Percentiles rank a stretch among this genome's conserved stretches.
Evolutionary conservation across 2,113 vertebrate genomes (phyloP).

Genomic region (Sisor rabdophorus): DNA sequence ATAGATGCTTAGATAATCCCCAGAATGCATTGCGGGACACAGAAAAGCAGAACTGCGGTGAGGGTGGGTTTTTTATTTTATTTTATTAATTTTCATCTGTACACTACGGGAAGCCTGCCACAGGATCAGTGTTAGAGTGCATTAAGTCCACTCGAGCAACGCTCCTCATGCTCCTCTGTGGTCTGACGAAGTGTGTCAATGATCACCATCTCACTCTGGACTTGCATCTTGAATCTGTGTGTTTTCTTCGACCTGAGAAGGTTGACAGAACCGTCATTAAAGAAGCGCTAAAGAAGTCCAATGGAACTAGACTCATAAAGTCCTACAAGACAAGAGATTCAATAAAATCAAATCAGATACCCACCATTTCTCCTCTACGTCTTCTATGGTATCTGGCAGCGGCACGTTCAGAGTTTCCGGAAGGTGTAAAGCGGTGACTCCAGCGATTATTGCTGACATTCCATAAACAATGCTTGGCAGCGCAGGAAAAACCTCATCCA

Average conservation of each 20-base stretch:
- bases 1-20: not conserved
- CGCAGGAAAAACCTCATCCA: slow-evolving; percentile 75
- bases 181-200: slow-evolving; percentile 9
- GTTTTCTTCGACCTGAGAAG: slow-evolving; percentile 26
- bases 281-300: too few species aligned
- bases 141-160: not conserved
- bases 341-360: not conserved
- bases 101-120: not conserved
- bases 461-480: slow-evolving; percentile 80
- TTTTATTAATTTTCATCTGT: not conserved
- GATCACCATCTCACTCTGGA: slow-evolving; percentile 4
- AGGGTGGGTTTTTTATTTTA: not conserved
- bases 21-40: slow-evolving; percentile 1
- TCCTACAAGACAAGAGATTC: not conserved
- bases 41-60: not conserved
- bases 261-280: not conserved
- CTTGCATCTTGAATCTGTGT: not conserved
- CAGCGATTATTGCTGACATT: slow-evolving; percentile 66
- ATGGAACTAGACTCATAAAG: not conserved
- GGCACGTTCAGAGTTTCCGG: slow-evolving; percentile 79
- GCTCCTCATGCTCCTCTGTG: slow-evolving; percentile 2
- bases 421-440: slow-evolving; percentile 68
- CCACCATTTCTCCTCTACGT: slow-evolving; percentile 72
- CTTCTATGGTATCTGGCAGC: slow-evolving; percentile 81
- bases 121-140: not conserved